These are phyloP conservation scores for Neotragus moschatus DNA, from an alignment of 2,113 vertebrate genomes.

Conservation along the genomic window DNA sequence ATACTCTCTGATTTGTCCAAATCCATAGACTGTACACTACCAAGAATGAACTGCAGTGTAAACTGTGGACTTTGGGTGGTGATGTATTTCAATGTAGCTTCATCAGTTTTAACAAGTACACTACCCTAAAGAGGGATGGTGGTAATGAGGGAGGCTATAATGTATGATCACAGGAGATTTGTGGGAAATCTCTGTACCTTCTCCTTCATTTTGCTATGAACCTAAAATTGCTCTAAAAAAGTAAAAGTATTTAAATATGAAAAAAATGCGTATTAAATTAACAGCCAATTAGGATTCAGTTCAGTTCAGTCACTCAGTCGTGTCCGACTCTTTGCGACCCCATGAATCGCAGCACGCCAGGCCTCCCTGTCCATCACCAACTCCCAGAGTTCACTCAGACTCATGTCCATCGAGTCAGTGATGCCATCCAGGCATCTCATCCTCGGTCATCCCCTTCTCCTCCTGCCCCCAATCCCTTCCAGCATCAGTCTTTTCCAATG, in stretches of 20 bases:
- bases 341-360: neutral
- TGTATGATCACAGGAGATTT: neutral
- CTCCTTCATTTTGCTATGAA: neutral
- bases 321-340: accelerated
- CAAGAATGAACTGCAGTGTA: neutral
- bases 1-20: neutral
- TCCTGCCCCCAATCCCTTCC: neutral
- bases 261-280: neutral
- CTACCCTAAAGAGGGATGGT: neutral
- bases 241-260: neutral
- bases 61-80: neutral
- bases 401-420: accelerated
- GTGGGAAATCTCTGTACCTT: neutral
- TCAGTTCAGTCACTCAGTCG: neutral
- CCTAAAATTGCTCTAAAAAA: neutral
- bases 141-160: neutral
- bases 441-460: neutral
- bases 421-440: neutral
- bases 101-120: neutral
- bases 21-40: neutral
- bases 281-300: neutral
- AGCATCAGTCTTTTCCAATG: neutral
- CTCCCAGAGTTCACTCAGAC: neutral
- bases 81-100: neutral
- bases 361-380: neutral